Conservation (phyloP, 2,797 vertebrate species). For the Cossypha niveicapilla region DNA sequence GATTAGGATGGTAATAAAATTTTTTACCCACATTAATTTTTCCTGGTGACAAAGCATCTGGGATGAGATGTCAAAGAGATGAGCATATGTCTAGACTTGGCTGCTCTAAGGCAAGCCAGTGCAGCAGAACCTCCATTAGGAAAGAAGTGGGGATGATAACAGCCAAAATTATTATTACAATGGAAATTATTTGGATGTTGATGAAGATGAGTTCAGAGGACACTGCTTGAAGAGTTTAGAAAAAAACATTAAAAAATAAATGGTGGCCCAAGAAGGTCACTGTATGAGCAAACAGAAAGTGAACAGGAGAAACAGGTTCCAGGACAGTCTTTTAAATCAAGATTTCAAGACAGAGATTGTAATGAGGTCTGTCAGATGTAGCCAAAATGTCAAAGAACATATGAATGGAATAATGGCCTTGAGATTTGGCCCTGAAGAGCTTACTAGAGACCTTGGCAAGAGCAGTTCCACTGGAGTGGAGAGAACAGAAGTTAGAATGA, state of each 20-base stretch:
- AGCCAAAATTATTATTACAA: slow-evolving; percentile 49
- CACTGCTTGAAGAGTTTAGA: neutral
- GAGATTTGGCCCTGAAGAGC: slow-evolving; percentile 51
- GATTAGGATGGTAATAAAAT: slow-evolving; percentile 12
- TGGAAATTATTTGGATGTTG: slow-evolving; percentile 8
- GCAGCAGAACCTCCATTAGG: slow-evolving; percentile 20
- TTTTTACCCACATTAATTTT: slow-evolving; percentile 32
- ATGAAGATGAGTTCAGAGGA: neutral
- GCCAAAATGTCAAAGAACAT: slow-evolving; percentile 59
- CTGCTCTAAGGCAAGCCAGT: slow-evolving; percentile 42
- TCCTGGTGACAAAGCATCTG: slow-evolving; percentile 60
- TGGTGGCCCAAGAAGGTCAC: neutral
- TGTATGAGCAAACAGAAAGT: neutral
- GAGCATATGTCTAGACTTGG: slow-evolving; percentile 58
- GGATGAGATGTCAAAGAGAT: slow-evolving; percentile 62
- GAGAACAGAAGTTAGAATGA: slow-evolving; percentile 43
- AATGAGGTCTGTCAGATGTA: slow-evolving; percentile 38
- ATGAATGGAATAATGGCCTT: slow-evolving; percentile 40
- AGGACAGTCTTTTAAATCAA: slow-evolving; percentile 8
- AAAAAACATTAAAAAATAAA: neutral
- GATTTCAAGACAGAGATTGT: slow-evolving; percentile 4
- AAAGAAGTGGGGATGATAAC: neutral
- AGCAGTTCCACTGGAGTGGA: slow-evolving; percentile 27
- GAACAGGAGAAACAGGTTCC: neutral
- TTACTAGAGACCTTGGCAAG: slow-evolving; percentile 49